Conservation (phyloP, 1,140 invertebrate species). For the Zaprionus kolodkinae region DNA sequence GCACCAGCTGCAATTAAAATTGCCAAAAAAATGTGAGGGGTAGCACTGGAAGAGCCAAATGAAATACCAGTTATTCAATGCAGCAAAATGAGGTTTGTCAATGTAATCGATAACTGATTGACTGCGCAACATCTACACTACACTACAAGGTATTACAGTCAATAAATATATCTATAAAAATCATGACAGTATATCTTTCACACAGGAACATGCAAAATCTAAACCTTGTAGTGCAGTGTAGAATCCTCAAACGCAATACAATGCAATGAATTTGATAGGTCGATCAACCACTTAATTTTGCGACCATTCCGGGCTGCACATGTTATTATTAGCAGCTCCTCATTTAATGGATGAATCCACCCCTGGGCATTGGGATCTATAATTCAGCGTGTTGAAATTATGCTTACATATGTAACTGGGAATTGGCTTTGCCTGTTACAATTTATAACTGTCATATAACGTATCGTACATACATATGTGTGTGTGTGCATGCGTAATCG, state of each 20-base stretch:
- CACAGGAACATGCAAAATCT: not conserved
- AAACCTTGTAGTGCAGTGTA: constrained; percentile 39
- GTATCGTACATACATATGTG: constrained; percentile 10
- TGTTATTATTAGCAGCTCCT: constrained; percentile 63
- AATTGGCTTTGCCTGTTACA: constrained; percentile 26
- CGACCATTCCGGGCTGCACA: constrained; percentile 41
- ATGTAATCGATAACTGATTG: constrained; percentile 63
- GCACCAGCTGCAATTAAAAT: constrained; percentile 57
- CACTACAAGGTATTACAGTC: not conserved
- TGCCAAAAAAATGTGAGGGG: constrained; percentile 19
- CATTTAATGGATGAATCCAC: constrained; percentile 50
- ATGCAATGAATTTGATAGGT: constrained; percentile 50
- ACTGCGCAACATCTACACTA: constrained; percentile 28
- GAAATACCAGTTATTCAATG: not conserved
- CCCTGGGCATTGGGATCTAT: not conserved
- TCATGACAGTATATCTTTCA: too few species aligned
- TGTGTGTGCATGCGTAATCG: constrained; percentile 17
- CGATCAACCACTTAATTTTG: constrained; percentile 56
- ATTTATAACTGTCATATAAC: constrained; percentile 50
- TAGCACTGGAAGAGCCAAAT: constrained; percentile 27
- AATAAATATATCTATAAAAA: too few species aligned
- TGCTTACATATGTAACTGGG: constrained; percentile 1
- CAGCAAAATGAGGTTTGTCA: not conserved
- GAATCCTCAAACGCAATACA: constrained; percentile 5
- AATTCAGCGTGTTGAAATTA: not conserved